A percentile compares a stretch with the other conserved stretches of the same genome.
phyloP scores from a whole-genome alignment of 2,797 vertebrate genomes.

The Spinibarbus caldwelli region DNA sequence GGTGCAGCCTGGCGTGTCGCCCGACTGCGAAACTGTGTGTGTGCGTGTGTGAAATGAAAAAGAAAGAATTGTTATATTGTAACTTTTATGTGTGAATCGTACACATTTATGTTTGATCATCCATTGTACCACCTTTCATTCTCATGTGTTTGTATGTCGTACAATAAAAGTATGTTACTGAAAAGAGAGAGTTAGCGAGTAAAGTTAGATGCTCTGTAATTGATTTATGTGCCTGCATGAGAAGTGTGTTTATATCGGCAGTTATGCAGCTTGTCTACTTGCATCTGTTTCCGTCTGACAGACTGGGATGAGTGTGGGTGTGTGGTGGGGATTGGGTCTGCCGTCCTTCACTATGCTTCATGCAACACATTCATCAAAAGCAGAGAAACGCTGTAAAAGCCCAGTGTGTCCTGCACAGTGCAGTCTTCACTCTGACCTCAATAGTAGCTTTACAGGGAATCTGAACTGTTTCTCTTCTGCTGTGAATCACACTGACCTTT shows the following conservation, averaged over 20 bases:
- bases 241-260: slow-evolving; percentile 19
- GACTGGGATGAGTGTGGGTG: slow-evolving; percentile 8
- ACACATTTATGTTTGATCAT: slow-evolving; percentile 30
- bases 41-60: background rate
- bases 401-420: slow-evolving; percentile 43
- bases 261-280: slow-evolving; percentile 22
- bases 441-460: slow-evolving; percentile 51
- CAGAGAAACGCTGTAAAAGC: slow-evolving; percentile 56
- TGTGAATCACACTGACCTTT: slow-evolving; percentile 67
- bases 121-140: background rate
- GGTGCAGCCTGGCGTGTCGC: slow-evolving; percentile 58
- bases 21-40: slow-evolving; percentile 31
- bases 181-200: background rate
- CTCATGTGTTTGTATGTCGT: background rate
- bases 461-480: slow-evolving; percentile 58
- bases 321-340: background rate
- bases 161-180: slow-evolving; percentile 7
- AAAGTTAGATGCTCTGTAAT: slow-evolving; percentile 15
- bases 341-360: slow-evolving; percentile 43
- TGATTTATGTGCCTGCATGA: slow-evolving; percentile 8
- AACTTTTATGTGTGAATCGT: slow-evolving; percentile 20
- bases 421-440: slow-evolving; percentile 55
- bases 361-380: slow-evolving; percentile 69
- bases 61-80: background rate
- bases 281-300: slow-evolving; percentile 21